Base-by-base conservation (phyloP, 2,888 invertebrate genomes). In the Scaptomyza reducta region DNA sequence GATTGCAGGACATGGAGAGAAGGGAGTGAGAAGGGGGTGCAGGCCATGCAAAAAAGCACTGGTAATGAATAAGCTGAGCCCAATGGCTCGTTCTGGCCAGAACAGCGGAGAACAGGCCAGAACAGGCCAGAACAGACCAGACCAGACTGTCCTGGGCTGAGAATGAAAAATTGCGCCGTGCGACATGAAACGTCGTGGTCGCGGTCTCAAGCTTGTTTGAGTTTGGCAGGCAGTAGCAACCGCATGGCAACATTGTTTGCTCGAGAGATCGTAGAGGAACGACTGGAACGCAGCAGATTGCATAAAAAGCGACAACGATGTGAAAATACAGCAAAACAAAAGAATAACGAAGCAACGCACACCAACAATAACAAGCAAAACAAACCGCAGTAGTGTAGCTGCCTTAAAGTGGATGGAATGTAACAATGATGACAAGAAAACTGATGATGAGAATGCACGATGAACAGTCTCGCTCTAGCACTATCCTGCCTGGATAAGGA, bases 181-280 rank as follows among this genome's bases (percentile, higher is more conserved):
- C 35, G 61, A 70, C 57, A 51, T 57, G 61, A 47, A 59, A 25
- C 72, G 56, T 69, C 67, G 50, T 57, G 51, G 67, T 64, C 66
- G 62, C 59, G 79, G 72, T 77, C 78, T 84, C 78, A 67, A 76
- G 85, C 79, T 79, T 84, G 80, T 85, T 84, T 84, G 82, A 82
- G 44, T 62, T 73, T 73, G 72, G 72, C 78, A 85, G 78, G 72
- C 80, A 65, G 74, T n/a, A 40, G 40, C 16, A 14, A 78, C 79
- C 79, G 87, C 82, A 66, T 77, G 67, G 79, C 79, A 78, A 82
- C 82, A 85, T 78, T 84, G 87, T 87, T 84, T 87, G 85, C 69
- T 53, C 70, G 64, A 53, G 64, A 53, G 50, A 18, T 44, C 27
- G 29, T 14, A 58, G 35, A 46, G 49, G 59, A n/a, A n/a, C n/a